Evolutionary conservation across 2,113 vertebrate species (phyloP), one percentile per base, ranked within the genome.

Genomic region (Crotalus horridus): DNA sequence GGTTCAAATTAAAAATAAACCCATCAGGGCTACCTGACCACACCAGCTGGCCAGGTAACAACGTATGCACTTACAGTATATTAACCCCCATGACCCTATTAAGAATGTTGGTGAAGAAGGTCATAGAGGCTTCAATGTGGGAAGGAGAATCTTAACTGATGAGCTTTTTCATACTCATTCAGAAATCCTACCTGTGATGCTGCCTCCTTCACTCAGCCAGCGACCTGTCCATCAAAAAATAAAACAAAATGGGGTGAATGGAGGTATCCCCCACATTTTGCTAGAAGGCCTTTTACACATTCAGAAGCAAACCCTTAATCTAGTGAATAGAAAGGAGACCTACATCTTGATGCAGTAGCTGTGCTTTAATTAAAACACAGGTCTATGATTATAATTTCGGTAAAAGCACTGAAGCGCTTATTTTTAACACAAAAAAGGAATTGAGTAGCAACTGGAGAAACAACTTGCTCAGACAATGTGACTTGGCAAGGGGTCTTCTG

Each of bases 371-470:
- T 88, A 69, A 89, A 92, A 88, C 51, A 74, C 2, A 20, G 69
- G 43, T 43, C 29, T 53, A 46, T 46, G 53, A 59, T 87, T 87
- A 29, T 39, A 21, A 90, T 15, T n/a, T 26, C 56, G 86, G 54
- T 9, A 8, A 54, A 39, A 85, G 39, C 90, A 64, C 23, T 21
- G 23, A 90, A 90, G 43, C 56, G 54, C 56, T 56, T 58, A 39
- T 81, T 24, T 64, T 43, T 61, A 39, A 39, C 55, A 61, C 81
- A 90, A 90, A 81, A 69, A 56, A 93, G 4, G 0, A 94, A 93
- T 92, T 51, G 7, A 93, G 29, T 54, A 92, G 85, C 90, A 95
- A 95, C 4, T 51, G 55, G 92, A 48, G 94, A 95, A 95, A 95
- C 21, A 95, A 48, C 81, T 90, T 74, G 59, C 29, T n/a, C 87